These are phyloP conservation scores for Rhogogaster chlorosoma DNA, from an alignment of 2,888 invertebrate genomes.

Conservation along the genomic window DNA sequence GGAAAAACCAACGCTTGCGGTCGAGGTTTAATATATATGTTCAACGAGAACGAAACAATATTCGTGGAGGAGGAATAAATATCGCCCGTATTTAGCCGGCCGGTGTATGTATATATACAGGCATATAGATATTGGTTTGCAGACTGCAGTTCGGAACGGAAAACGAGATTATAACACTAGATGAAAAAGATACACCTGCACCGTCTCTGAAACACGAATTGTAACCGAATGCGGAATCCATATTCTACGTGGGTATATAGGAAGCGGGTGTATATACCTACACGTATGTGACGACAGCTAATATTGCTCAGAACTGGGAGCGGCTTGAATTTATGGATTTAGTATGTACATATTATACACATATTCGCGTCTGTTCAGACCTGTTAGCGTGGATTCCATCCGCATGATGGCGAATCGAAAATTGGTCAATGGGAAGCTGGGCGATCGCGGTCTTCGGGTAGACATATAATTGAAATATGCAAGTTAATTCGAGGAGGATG, in stretches of 20 bases:
- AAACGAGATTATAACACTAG: not conserved
- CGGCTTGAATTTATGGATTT: slow-evolving; percentile 3
- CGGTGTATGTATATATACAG: not conserved
- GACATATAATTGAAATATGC: slow-evolving; percentile 23
- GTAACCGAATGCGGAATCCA: not conserved
- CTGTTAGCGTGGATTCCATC: not conserved
- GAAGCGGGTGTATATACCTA: not conserved
- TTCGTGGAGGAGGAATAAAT: slow-evolving; percentile 34
- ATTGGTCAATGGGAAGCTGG: not conserved
- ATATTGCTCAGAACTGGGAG: slow-evolving; percentile 9
- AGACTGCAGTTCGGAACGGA: not conserved
- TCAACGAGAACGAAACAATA: slow-evolving; percentile 6
- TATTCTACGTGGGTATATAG: not conserved
- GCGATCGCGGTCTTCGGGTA: not conserved
- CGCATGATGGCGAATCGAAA: not conserved
- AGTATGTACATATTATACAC: not conserved
- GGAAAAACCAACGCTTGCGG: slow-evolving; percentile 39
- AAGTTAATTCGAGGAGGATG: not conserved
- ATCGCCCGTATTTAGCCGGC: not conserved
- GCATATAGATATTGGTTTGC: not conserved
- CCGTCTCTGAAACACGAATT: not conserved
- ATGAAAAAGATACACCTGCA: not conserved
- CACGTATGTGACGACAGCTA: not conserved
- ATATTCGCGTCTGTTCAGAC: not conserved
- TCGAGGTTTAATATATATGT: slow-evolving; percentile 31